A percentile compares a stretch with the other conserved stretches of the same genome.
Evolutionary conservation across 2,888 invertebrate genomes (phyloP).

Genomic region (Philereme vetulata): DNA sequence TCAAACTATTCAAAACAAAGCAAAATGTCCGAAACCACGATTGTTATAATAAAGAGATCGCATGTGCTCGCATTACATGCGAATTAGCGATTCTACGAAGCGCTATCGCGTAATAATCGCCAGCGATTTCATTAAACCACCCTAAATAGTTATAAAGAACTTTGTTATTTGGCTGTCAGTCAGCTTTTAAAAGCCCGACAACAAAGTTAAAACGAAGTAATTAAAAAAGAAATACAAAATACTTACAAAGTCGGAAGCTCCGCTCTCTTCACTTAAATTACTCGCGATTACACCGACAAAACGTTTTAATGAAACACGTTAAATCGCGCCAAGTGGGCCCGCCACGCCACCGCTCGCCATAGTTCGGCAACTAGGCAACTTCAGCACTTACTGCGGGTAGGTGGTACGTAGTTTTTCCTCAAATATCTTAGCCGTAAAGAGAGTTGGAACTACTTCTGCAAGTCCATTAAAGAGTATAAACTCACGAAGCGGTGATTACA

Average conservation of each 20-base stretch:
- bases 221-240: slow-evolving; percentile 84
- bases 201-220: slow-evolving; percentile 84
- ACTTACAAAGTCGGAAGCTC: slow-evolving; percentile 83
- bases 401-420: slow-evolving; percentile 80
- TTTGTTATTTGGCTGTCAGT: slow-evolving; percentile 83
- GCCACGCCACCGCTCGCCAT: slow-evolving; percentile 60
- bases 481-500: slow-evolving; percentile 77
- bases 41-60: slow-evolving; percentile 20
- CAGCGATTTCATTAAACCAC: slow-evolving; percentile 76
- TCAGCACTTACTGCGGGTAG: slow-evolving; percentile 75
- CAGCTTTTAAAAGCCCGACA: slow-evolving; percentile 80
- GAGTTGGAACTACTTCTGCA: slow-evolving; percentile 80
- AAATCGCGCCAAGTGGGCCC: slow-evolving; percentile 79
- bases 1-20: neutral
- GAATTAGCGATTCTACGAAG: slow-evolving; percentile 59
- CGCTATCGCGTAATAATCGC: slow-evolving; percentile 63
- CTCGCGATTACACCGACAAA: slow-evolving; percentile 84
- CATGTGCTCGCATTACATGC: slow-evolving; percentile 35
- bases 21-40: neutral
- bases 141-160: slow-evolving; percentile 80
- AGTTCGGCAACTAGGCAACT: slow-evolving; percentile 76
- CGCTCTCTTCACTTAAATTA: slow-evolving; percentile 83
- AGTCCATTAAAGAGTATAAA: slow-evolving; percentile 83
- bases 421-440: slow-evolving; percentile 82
- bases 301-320: slow-evolving; percentile 83